These are phyloP conservation scores for Microcebus lehilahytsara DNA, from an alignment of 2,113 vertebrate genomes.

Conservation along the genomic window DNA sequence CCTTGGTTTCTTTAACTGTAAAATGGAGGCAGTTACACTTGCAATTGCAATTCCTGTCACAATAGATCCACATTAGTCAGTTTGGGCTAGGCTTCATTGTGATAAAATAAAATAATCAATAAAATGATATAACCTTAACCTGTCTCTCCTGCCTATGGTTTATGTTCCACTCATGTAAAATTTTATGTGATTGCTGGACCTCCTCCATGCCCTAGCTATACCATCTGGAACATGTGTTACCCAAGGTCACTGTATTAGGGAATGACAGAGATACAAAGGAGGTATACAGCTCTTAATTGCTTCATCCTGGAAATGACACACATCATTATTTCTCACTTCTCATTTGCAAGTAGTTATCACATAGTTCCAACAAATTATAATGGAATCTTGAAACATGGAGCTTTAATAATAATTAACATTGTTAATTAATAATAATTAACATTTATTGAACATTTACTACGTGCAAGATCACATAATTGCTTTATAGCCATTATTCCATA, in stretches of 20 bases:
- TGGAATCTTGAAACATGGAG: not conserved
- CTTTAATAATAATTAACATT: not conserved
- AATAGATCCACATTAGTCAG: not conserved
- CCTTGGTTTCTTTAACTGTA: not conserved
- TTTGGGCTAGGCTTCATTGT: not conserved
- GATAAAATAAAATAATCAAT: not conserved
- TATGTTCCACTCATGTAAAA: not conserved
- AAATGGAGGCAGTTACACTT: not conserved
- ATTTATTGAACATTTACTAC: not conserved
- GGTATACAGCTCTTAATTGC: not conserved
- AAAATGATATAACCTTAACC: too few relatives aligned
- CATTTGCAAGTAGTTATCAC: not conserved
- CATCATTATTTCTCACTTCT: not conserved
- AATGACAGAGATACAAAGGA: not conserved
- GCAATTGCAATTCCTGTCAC: accelerated
- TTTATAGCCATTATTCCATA: not conserved
- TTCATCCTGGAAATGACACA: not conserved
- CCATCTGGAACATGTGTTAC: not conserved
- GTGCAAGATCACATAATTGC: not conserved
- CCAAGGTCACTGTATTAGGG: too few relatives aligned
- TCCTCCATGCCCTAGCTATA: not conserved
- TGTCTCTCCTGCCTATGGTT: not conserved
- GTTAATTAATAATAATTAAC: not conserved
- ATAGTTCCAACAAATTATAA: not conserved
- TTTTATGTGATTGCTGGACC: not conserved